phyloP scores from a whole-genome alignment of 2,113 vertebrate genomes.

The Cichladusa arquata region DNA sequence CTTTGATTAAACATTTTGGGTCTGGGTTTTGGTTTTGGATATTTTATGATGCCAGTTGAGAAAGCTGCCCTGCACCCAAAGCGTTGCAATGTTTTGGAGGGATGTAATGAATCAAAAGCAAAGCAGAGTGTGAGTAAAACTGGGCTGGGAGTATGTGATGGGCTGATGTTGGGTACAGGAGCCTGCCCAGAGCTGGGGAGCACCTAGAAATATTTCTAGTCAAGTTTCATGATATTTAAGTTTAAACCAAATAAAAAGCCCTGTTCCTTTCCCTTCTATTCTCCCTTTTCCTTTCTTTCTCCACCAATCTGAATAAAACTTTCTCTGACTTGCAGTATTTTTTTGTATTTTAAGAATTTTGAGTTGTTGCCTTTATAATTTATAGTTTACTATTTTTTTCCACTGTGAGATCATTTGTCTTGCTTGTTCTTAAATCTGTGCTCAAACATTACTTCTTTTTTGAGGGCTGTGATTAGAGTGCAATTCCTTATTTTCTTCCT shows the following conservation, averaged over 20 bases:
- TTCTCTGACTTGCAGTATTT: background rate
- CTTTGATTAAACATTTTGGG: background rate
- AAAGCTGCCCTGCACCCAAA: background rate
- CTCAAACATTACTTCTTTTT: background rate
- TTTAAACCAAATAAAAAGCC: background rate
- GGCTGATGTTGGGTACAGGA: background rate
- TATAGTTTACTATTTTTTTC: background rate
- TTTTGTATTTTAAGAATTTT: background rate
- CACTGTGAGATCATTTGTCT: background rate
- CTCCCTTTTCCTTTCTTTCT: background rate
- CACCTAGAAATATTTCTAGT: background rate
- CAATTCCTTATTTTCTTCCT: background rate
- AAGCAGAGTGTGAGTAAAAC: background rate
- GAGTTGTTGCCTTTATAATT: background rate
- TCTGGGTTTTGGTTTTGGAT: background rate
- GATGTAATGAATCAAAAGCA: background rate
- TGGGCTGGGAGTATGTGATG: background rate
- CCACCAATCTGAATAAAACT: background rate
- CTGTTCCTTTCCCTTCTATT: background rate
- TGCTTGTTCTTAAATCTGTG: background rate
- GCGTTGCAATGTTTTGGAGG: background rate
- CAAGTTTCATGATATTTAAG: background rate
- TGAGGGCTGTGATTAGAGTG: background rate
- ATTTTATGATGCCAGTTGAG: background rate
- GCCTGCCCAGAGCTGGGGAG: background rate